Conservation (phyloP, 2,113 vertebrate genomes). For the Centropus bengalensis region DNA sequence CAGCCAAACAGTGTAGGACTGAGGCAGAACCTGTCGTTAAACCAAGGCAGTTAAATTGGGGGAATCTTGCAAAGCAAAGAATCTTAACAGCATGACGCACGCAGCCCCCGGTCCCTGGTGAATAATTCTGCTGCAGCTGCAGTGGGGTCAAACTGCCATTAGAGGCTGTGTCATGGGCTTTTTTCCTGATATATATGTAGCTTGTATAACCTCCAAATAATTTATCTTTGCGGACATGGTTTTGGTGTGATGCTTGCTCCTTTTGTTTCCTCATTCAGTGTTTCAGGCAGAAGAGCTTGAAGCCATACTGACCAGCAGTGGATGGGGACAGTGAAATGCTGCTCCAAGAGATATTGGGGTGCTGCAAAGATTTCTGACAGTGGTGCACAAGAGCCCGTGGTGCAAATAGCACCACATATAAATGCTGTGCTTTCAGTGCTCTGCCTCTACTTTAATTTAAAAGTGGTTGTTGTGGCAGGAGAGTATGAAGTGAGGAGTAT, state of each 20-base stretch:
- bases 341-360: not conserved
- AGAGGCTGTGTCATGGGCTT: not conserved
- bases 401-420: not conserved
- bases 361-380: not conserved
- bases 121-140: not conserved
- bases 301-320: accelerated
- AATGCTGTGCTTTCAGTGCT: not conserved
- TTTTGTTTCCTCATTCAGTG: not conserved
- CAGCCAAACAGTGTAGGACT: not conserved
- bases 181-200: not conserved
- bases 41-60: not conserved
- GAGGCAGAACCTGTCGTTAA: not conserved
- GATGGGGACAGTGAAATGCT: not conserved
- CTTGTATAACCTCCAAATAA: not conserved
- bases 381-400: accelerated
- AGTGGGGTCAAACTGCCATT: not conserved
- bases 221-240: not conserved
- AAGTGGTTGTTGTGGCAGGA: not conserved
- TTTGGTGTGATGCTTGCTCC: not conserved
- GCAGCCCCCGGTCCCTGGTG: not conserved
- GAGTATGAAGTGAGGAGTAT: not conserved
- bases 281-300: not conserved
- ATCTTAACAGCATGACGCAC: not conserved
- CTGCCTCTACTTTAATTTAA: not conserved
- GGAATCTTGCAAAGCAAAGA: not conserved